A percentile compares a stretch with the other conserved stretches of the same genome.
These are phyloP conservation scores for Acleris holmiana DNA, from an alignment of 2,888 invertebrate genomes.

Conservation along the genomic window DNA sequence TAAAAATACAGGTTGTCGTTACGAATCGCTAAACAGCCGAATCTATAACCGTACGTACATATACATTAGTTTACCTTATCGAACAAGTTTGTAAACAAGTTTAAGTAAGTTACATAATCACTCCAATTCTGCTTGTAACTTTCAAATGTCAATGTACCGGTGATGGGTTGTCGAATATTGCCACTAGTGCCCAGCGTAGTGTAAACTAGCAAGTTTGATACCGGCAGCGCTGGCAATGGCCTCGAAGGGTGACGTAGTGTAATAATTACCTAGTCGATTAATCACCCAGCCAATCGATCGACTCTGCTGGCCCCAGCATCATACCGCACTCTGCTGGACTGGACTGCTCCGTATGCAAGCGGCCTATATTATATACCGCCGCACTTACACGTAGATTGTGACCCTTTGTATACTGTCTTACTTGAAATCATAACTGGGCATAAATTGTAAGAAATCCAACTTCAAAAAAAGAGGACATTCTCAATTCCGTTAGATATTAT, in stretches of 20 bases:
- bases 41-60: slow-evolving; percentile 23
- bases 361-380: slow-evolving; percentile 71
- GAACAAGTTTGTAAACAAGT: slow-evolving; percentile 49
- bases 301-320: slow-evolving; percentile 60
- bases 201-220: slow-evolving; percentile 52
- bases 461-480: too few relatives aligned
- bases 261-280: slow-evolving; percentile 55
- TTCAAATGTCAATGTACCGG: slow-evolving; percentile 35
- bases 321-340: slow-evolving; percentile 66
- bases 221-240: slow-evolving; percentile 56
- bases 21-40: slow-evolving; percentile 12
- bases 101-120: slow-evolving; percentile 48
- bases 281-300: slow-evolving; percentile 64
- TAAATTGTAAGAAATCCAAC: too few relatives aligned
- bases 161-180: slow-evolving; percentile 9
- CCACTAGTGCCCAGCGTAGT: too few relatives aligned
- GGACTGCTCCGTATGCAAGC: slow-evolving; percentile 51
- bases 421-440: slow-evolving; percentile 12
- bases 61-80: slow-evolving; percentile 36
- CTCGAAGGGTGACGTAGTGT: slow-evolving; percentile 59
- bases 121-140: slow-evolving; percentile 47
- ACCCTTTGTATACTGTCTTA: slow-evolving; percentile 50
- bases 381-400: slow-evolving; percentile 52
- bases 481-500: too few relatives aligned
- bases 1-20: slow-evolving; percentile 12